Evolutionary conservation across 2,888 invertebrate species (phyloP), one percentile per base, ranked within the genome.

Genomic region (Embidobia sp.): DNA sequence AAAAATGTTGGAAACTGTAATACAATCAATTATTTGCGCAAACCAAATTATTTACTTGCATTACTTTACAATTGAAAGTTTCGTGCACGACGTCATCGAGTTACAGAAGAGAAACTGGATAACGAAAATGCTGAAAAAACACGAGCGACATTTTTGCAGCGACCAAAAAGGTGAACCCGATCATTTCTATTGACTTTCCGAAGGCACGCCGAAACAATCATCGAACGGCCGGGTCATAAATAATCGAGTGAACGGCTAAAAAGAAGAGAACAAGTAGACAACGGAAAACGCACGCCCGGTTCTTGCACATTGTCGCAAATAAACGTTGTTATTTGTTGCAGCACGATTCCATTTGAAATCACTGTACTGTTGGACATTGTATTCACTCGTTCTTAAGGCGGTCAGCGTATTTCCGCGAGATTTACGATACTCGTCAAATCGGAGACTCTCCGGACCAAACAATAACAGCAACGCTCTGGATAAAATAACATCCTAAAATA

Each of bases 401-500:
- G 66, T 66, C 53, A 63, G 64, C 63, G 64, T 73, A 73, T 64
- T 73, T 63, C 46, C 49, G 42, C 55, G 57, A 64, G 73, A 73
- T 73, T 73, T 73, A 73, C 64, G 64, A 64, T 63, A 57, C 57
- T 73, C 63, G 64, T 64, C 64, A 73, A 73, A 73, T 73, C 49
- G 35, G 26, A 18, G 31, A n/a, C n/a, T 48, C 16, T 18, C 27
- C 19, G 44, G 55, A 16, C 46, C 73, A 79, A 79, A 84, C 82
- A 83, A 83, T 83, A 85, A 83, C 82, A 78, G 80, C 78, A 49
- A 67, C 73, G 80, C 78, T 73, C 57, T 49, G 75, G 31, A 67
- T 55, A 67, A 40, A 61, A 55, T 70, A 70, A 70, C 70, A 70
- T 51, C 46, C 48, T 55, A 75, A 63, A 69, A 75, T 61, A 75